A percentile compares a stretch with the other conserved stretches of the same genome.
These are phyloP conservation scores for Anas georgica DNA, from an alignment of 2,797 vertebrate species.

Conservation along the genomic window DNA sequence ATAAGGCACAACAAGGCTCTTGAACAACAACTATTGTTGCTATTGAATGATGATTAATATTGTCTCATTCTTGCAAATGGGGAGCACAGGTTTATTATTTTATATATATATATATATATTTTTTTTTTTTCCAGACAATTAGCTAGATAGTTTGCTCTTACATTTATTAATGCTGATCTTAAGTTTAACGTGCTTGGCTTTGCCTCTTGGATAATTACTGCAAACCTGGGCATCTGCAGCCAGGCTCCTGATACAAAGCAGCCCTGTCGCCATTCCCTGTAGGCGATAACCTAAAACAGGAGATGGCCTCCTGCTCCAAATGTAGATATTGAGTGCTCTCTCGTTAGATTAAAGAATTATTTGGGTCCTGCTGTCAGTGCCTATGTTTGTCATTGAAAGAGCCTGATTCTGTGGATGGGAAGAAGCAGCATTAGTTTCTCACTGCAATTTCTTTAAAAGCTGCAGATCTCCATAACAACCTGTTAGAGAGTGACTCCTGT, in stretches of 20 bases:
- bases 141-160: constrained; percentile 42
- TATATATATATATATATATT: no score
- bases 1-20: not conserved
- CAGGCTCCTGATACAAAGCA: not conserved
- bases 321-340: not conserved
- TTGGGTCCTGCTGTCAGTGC: constrained; percentile 2
- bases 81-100: not conserved
- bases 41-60: constrained; percentile 45
- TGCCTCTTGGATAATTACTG: constrained; percentile 8
- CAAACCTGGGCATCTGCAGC: constrained; percentile 15
- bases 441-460: not conserved
- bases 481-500: not conserved
- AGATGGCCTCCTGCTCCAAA: not conserved
- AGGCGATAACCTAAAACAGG: not conserved
- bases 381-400: not conserved
- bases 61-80: constrained; percentile 55
- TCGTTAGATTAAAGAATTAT: not conserved
- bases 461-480: not conserved
- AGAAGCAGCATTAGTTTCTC: not conserved
- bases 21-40: not conserved
- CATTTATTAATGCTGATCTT: constrained; percentile 28
- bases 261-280: not conserved
- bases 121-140: constrained; percentile 33
- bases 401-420: not conserved
- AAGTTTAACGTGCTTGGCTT: constrained; percentile 46